These are phyloP conservation scores for Drosophila borborema DNA, from an alignment of 2,888 invertebrate genomes.

Conservation along the genomic window DNA sequence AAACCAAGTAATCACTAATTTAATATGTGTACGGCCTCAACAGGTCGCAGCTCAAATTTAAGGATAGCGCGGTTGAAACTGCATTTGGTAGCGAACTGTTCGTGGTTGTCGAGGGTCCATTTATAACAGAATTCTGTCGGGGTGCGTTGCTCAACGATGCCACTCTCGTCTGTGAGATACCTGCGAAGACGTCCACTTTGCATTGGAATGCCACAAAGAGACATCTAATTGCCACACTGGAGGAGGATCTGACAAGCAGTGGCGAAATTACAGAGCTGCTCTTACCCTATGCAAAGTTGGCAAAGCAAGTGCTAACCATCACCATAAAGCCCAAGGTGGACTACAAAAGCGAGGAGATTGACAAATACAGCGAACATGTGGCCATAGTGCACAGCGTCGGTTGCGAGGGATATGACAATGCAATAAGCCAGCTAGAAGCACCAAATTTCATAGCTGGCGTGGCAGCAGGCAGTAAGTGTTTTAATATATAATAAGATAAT, in stretches of 20 bases:
- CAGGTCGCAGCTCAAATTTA: slow-evolving; percentile 68
- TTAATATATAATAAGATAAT: too few species aligned
- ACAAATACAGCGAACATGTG: slow-evolving; percentile 71
- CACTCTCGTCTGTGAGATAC: slow-evolving; percentile 70
- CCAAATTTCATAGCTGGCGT: slow-evolving; percentile 84
- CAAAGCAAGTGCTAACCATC: slow-evolving; percentile 78
- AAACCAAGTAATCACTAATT: too few species aligned
- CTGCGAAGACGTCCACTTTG: slow-evolving; percentile 66
- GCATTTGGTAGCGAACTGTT: slow-evolving; percentile 68
- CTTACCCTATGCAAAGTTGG: slow-evolving; percentile 70
- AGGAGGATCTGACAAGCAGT: slow-evolving; percentile 81
- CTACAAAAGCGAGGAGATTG: slow-evolving; percentile 82
- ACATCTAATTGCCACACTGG: slow-evolving; percentile 74
- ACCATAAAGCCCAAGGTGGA: slow-evolving; percentile 82
- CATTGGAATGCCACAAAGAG: slow-evolving; percentile 50
- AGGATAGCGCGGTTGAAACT: slow-evolving; percentile 26
- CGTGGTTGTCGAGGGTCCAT: slow-evolving; percentile 80
- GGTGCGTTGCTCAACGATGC: slow-evolving; percentile 63
- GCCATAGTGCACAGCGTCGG: slow-evolving; percentile 80
- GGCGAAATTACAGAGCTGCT: slow-evolving; percentile 79
- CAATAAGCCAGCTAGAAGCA: slow-evolving; percentile 73
- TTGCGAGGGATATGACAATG: slow-evolving; percentile 47
- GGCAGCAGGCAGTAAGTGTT: slow-evolving; percentile 81
- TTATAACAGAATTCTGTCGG: slow-evolving; percentile 76
- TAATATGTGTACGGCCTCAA: background rate